Evolutionary conservation across 1,140 invertebrate species (phyloP).

Genomic region (Acyrthosiphon pisum): DNA sequence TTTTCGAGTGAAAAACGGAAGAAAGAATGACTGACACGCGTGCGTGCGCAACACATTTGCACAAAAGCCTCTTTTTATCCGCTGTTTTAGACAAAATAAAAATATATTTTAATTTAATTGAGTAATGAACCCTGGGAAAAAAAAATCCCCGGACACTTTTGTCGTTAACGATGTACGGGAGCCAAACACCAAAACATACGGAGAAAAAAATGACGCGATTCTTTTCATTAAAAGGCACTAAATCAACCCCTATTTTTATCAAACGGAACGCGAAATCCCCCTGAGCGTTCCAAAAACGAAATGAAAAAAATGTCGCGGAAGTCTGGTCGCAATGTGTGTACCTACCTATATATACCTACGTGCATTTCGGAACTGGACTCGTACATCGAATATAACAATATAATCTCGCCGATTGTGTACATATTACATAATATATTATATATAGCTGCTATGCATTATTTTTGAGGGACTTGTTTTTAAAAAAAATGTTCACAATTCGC

Average conservation of each 20-base stretch:
- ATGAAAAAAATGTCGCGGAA: slow-evolving; percentile 32
- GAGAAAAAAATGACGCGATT: slow-evolving; percentile 28
- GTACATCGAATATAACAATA: background rate
- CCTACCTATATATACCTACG: background rate
- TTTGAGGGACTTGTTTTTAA: background rate
- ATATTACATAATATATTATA: background rate
- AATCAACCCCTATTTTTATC: slow-evolving; percentile 56
- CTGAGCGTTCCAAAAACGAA: background rate
- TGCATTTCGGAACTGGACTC: slow-evolving; percentile 42
- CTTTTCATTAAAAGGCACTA: slow-evolving; percentile 56
- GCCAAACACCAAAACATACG: background rate
- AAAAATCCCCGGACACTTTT: slow-evolving; percentile 15
- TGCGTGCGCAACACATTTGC: background rate
- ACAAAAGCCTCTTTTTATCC: background rate
- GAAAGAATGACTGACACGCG: background rate
- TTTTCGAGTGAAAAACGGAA: slow-evolving; percentile 15
- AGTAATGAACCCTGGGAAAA: slow-evolving; percentile 55
- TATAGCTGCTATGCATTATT: background rate
- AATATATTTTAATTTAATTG: slow-evolving; percentile 56
- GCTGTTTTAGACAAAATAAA: slow-evolving; percentile 32
- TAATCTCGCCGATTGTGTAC: background rate
- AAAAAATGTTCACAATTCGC: background rate
- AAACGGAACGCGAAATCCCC: slow-evolving; percentile 14
- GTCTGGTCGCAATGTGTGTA: background rate
- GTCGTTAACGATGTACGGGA: slow-evolving; percentile 29